Conservation (phyloP, 37 sponge, comb jelly and placozoan species). For the Spongia lamella region DNA sequence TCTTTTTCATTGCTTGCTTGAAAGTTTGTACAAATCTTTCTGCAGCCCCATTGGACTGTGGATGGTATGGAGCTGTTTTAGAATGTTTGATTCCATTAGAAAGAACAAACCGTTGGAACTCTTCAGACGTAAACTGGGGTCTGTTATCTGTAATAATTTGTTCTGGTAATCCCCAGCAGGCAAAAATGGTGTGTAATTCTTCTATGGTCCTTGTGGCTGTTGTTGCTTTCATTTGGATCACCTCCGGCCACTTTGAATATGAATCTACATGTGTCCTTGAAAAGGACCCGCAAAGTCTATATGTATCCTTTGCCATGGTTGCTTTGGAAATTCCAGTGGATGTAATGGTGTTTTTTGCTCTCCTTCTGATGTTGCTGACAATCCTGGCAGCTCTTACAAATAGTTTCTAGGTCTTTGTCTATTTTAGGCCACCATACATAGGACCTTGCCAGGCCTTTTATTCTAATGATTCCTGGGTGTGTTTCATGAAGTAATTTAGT, state of each 20-base stretch:
- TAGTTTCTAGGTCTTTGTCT: constrained; percentile 4
- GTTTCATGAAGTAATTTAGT: constrained; percentile 3
- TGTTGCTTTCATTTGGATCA: neutral
- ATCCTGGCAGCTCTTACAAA: neutral
- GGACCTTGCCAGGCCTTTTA: neutral
- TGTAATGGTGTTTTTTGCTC: neutral
- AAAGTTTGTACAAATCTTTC: too few species aligned
- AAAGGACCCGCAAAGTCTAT: constrained; percentile 7
- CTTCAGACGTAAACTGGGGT: neutral
- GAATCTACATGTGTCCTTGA: constrained; percentile 4
- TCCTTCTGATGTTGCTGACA: constrained; percentile 1
- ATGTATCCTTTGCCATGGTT: constrained; percentile 12
- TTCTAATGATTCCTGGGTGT: constrained; percentile 4
- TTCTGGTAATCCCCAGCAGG: constrained; percentile 2
- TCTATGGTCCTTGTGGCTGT: constrained; percentile 2
- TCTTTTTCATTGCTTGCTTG: too few species aligned
- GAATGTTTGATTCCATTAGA: constrained; percentile 2
- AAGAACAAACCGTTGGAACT: neutral
- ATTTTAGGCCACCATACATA: constrained; percentile 11
- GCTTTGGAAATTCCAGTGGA: constrained; percentile 2
- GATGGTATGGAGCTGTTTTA: constrained; percentile 5
- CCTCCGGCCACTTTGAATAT: constrained; percentile 31
- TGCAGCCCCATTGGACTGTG: constrained; percentile 11
- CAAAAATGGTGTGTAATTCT: constrained; percentile 2
- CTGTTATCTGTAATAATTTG: neutral